Conservation (phyloP, 2,797 vertebrate genomes). For the Ctenosaura bakeri region DNA sequence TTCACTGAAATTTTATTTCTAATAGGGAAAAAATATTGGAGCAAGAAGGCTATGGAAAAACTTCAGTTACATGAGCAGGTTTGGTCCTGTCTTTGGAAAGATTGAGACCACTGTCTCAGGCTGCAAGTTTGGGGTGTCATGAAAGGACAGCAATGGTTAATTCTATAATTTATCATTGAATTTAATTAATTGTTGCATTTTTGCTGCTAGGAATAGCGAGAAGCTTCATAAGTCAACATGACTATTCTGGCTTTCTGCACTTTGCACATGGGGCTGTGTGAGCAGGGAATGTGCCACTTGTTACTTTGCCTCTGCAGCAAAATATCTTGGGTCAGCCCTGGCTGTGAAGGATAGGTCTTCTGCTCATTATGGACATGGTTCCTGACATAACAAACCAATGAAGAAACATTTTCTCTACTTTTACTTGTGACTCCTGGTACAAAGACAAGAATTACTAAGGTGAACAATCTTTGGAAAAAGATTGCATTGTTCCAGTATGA, state of each 20-base stretch:
- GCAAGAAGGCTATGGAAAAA: not conserved
- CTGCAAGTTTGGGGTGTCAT: not conserved
- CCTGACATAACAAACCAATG: not conserved
- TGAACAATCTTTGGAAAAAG: not conserved
- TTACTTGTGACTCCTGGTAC: not conserved
- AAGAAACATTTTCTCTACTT: not conserved
- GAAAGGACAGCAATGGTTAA: not conserved
- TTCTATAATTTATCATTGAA: not conserved
- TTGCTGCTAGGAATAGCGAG: not conserved
- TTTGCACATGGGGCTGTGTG: too few relatives aligned
- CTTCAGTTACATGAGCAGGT: not conserved
- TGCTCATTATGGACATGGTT: too few relatives aligned
- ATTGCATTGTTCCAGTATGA: not conserved
- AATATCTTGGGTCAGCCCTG: too few relatives aligned
- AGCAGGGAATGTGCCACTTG: too few relatives aligned
- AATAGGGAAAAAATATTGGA: not conserved
- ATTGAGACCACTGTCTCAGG: not conserved
- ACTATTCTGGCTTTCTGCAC: too few relatives aligned
- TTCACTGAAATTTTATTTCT: slow-evolving; percentile 1
- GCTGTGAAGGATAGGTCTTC: too few relatives aligned
- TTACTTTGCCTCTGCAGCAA: too few relatives aligned
- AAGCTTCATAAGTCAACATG: too few relatives aligned
- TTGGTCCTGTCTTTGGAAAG: not conserved
- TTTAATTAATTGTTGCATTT: not conserved
- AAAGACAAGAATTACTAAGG: not conserved